A percentile compares a stretch with the other conserved stretches of the same genome.
Conservation (phyloP, 2,888 invertebrate genomes). For the Diarsia rubi region DNA sequence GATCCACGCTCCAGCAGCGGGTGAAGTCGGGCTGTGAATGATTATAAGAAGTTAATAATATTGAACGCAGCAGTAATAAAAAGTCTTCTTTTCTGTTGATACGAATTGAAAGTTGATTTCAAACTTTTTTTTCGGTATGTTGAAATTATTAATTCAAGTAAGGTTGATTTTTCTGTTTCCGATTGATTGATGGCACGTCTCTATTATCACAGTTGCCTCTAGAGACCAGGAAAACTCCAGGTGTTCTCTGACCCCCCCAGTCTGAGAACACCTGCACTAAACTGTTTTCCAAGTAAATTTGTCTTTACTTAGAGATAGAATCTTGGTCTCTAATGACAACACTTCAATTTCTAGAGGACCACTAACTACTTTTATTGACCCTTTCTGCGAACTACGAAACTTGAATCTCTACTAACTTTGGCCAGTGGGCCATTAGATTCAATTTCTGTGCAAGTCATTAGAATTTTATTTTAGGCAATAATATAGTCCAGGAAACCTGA, state of each 20-base stretch:
- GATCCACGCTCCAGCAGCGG: too few relatives aligned
- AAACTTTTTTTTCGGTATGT: not conserved
- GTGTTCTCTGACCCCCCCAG: too few relatives aligned
- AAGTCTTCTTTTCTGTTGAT: not conserved
- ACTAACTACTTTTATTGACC: slow-evolving; percentile 54
- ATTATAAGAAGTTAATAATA: not conserved
- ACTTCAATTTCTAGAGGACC: slow-evolving; percentile 37
- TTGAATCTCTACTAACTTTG: slow-evolving; percentile 41
- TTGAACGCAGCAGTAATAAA: not conserved
- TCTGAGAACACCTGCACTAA: too few relatives aligned
- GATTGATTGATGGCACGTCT: not conserved
- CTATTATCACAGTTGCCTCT: not conserved
- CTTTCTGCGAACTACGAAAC: slow-evolving; percentile 29
- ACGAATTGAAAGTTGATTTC: not conserved
- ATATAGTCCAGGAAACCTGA: not conserved
- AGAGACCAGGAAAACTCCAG: not conserved
- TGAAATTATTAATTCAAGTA: not conserved
- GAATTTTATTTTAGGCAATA: slow-evolving; percentile 1
- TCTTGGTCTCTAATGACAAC: slow-evolving; percentile 44
- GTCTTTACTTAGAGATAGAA: slow-evolving; percentile 31
- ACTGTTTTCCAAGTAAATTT: slow-evolving; percentile 45
- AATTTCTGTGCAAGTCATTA: not conserved
- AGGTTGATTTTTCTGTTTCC: not conserved
- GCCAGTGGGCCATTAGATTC: slow-evolving; percentile 16
- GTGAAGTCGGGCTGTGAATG: too few relatives aligned